Percentiles rank a stretch among this genome's conserved stretches.
These are phyloP conservation scores for Hoplodrina ambigua DNA, from an alignment of 2,888 invertebrate species.

Conservation along the genomic window DNA sequence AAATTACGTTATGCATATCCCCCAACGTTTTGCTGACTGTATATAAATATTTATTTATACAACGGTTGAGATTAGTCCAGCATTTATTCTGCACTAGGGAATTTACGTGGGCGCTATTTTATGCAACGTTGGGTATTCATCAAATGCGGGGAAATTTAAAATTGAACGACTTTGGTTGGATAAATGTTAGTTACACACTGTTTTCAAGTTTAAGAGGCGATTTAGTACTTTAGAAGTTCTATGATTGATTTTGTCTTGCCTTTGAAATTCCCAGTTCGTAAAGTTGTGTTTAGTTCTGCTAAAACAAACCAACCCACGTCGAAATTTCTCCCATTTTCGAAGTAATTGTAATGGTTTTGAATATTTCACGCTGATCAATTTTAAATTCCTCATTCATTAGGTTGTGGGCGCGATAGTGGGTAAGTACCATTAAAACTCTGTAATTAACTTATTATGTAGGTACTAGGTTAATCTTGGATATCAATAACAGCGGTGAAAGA, in stretches of 20 bases:
- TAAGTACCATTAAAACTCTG: too few species aligned
- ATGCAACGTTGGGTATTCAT: constrained; percentile 70
- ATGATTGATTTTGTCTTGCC: neutral
- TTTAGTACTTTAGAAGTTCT: neutral
- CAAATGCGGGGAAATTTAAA: constrained; percentile 69
- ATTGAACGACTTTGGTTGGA: constrained; percentile 65
- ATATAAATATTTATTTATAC: constrained; percentile 62
- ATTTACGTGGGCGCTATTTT: constrained; percentile 63
- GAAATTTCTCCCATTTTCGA: too few species aligned
- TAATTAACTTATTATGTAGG: too few species aligned
- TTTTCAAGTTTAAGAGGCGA: neutral
- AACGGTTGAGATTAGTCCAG: constrained; percentile 57
- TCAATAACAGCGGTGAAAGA: too few species aligned
- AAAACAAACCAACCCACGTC: too few species aligned
- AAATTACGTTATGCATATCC: constrained; percentile 64
- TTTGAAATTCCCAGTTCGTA: neutral
- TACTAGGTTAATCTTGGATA: too few species aligned
- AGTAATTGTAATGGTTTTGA: too few species aligned
- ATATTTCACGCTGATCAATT: too few species aligned
- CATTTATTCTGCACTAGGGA: constrained; percentile 49
- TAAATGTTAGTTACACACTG: constrained; percentile 24
- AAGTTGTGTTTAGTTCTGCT: neutral
- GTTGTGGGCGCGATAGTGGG: too few species aligned
- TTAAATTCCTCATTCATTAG: too few species aligned
- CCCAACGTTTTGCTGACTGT: constrained; percentile 49